Evolutionary conservation across 2,797 vertebrate species (phyloP), one percentile per base, ranked within the genome.

Genomic region (Melanotaenia parkinsoni): DNA sequence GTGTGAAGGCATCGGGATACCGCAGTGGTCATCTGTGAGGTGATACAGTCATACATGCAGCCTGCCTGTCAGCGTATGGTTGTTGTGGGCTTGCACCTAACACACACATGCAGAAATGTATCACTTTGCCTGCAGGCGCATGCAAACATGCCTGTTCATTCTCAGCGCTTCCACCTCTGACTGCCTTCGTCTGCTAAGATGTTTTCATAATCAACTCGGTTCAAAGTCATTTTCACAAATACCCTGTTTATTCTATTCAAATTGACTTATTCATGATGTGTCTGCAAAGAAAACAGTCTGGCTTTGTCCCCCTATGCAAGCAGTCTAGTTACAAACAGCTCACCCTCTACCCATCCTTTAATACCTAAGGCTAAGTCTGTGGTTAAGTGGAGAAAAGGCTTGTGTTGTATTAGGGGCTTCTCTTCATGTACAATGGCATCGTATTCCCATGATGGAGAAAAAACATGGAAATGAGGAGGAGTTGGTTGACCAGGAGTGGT

Each of bases 211-310:
- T 86, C 77, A 85, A 60, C 77, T 74, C 13, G 0, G 28, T 60
- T 77, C 47, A 53, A 79, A 84, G 83, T 90, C 78, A 76, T 69
- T 88, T 91, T 89, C 81, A 84, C 82, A 87, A 85, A 65, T 82
- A 86, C 64, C 66, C 47, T 37, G 57, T 68, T 81, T 80, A 70
- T 28, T 32, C 83, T 81, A 89, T 90, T 91, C 87, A 92, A 90
- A 83, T 85, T n/a, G 59, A 50, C 70, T 80, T 64, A 43, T 82
- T 86, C 80, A 58, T 77, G 63, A 35, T 63, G 35, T 60, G 75
- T 79, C 76, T 57, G 71, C 78, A 74, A 86, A 87, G 83, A 90
- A 83, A 87, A 51, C 73, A 63, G 53, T 63, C 74, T 54, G 47
- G 10, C 63, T 53, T 67, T 71, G 60, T 71, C 76, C 57, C 58